These are phyloP conservation scores for Ceyx margarethae DNA, from an alignment of 2,113 vertebrate genomes.

Conservation along the genomic window DNA sequence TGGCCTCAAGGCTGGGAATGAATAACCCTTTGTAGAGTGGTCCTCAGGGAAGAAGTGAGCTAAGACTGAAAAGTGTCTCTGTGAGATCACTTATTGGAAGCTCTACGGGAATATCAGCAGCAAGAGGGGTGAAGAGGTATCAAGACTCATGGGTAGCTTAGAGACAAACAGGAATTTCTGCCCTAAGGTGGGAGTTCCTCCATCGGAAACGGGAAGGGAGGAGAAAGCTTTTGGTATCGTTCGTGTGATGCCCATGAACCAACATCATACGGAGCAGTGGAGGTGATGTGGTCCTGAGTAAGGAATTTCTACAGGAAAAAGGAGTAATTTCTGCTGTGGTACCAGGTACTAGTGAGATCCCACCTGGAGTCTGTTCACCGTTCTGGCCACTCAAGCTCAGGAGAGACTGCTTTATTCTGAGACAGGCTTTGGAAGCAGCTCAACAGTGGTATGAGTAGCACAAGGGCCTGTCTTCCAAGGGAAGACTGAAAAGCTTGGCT, in stretches of 20 bases:
- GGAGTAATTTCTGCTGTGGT: neutral
- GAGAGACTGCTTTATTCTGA: neutral
- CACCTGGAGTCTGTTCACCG: neutral
- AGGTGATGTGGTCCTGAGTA: neutral
- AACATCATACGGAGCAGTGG: accelerated
- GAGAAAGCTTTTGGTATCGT: neutral
- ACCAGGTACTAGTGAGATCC: neutral
- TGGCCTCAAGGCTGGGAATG: neutral
- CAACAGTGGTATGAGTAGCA: neutral
- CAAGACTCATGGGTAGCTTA: neutral
- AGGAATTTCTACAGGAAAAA: neutral
- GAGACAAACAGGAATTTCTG: neutral
- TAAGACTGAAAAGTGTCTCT: neutral
- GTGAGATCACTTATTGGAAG: neutral
- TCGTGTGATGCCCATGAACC: neutral
- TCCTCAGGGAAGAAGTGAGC: neutral
- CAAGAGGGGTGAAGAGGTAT: neutral
- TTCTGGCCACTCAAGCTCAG: neutral
- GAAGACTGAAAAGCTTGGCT: neutral
- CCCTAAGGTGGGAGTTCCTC: neutral
- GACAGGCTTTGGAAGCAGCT: neutral
- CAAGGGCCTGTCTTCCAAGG: neutral
- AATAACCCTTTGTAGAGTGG: neutral
- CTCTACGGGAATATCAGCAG: neutral
- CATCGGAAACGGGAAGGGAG: neutral